Evolutionary conservation across 35 echinoderm and acorn worm species (phyloP).

Genomic region (Ophiothrix spiculata): DNA sequence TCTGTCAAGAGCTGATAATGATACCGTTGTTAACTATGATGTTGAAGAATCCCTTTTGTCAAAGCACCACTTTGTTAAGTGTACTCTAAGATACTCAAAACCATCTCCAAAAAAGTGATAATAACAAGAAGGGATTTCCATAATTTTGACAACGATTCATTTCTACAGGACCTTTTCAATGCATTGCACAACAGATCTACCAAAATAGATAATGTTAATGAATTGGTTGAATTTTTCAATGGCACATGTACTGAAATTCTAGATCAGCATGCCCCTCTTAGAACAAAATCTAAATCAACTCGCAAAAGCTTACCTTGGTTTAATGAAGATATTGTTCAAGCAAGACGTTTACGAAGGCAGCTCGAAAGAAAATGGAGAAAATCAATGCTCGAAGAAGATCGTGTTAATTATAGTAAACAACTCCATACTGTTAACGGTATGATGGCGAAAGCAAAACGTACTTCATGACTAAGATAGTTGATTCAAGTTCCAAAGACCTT

Average conservation of each 20-base stretch:
- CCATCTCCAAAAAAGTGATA: neutral
- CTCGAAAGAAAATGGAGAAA: conserved; percentile 35
- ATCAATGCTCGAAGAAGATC: too few species aligned
- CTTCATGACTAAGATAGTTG: too few species aligned
- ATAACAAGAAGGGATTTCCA: neutral
- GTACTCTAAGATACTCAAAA: neutral
- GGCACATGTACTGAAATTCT: neutral
- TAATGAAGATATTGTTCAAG: conserved; percentile 9
- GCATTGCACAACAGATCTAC: neutral
- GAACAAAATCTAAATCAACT: neutral
- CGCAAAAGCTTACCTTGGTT: conserved; percentile 14
- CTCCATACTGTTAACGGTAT: too few species aligned
- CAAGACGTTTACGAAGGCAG: neutral
- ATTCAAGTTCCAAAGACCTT: too few species aligned
- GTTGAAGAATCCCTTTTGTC: neutral
- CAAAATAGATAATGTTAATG: neutral
- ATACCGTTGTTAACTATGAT: neutral
- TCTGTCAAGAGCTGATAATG: neutral
- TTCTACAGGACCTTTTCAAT: neutral
- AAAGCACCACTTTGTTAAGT: neutral
- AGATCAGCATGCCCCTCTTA: conserved; percentile 16
- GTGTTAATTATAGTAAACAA: too few species aligned
- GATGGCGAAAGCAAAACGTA: too few species aligned
- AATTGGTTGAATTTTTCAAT: neutral
- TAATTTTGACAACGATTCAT: neutral